Evolutionary conservation across 1,140 invertebrate genomes (phyloP).

Genomic region (Antheraea pernyi): DNA sequence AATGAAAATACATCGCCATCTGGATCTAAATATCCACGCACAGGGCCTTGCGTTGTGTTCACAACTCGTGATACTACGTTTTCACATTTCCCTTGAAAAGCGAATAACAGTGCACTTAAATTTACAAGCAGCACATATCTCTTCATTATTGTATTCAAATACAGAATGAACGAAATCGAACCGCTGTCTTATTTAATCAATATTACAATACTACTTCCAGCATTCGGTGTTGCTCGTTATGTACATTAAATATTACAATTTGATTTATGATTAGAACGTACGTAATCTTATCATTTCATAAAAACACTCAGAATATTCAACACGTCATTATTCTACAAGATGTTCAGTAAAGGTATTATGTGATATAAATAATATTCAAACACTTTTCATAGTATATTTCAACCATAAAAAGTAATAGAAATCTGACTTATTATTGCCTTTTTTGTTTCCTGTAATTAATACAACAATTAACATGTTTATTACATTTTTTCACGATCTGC

Average conservation of each 20-base stretch:
- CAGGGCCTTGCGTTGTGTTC: constrained; percentile 25
- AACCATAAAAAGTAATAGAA: too few species aligned
- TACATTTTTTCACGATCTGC: too few species aligned
- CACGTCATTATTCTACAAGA: too few species aligned
- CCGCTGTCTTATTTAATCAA: background rate
- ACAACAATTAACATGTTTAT: too few species aligned
- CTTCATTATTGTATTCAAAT: background rate
- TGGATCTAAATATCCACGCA: constrained; percentile 33
- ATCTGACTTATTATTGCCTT: too few species aligned
- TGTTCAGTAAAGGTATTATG: too few species aligned
- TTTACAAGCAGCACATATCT: background rate
- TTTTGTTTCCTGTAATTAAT: too few species aligned
- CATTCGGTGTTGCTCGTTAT: background rate
- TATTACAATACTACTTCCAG: background rate
- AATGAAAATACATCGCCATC: constrained; percentile 31
- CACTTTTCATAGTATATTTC: background rate
- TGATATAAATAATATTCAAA: too few species aligned
- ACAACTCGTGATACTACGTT: constrained; percentile 10
- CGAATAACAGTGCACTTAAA: background rate
- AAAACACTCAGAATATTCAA: too few species aligned
- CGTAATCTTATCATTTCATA: too few species aligned
- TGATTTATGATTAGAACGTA: too few species aligned
- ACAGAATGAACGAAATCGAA: background rate
- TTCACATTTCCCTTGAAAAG: background rate
- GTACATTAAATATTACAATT: background rate